Evolutionary conservation across 2,113 vertebrate genomes (phyloP).

Genomic region (Phalacrocorax pelagicus): DNA sequence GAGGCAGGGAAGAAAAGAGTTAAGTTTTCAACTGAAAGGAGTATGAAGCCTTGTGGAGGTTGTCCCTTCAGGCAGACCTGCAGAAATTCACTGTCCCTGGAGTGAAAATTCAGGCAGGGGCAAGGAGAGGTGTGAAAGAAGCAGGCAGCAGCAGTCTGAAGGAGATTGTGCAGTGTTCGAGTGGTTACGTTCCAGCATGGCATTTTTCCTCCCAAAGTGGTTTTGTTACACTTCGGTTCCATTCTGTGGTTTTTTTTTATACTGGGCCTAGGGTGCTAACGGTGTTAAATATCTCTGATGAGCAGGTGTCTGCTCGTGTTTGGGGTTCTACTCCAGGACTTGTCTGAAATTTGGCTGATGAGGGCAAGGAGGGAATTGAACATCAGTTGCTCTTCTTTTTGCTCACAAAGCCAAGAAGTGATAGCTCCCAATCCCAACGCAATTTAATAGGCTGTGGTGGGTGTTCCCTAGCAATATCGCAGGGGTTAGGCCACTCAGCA

Average conservation of each 20-base stretch:
- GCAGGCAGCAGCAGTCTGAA: neutral
- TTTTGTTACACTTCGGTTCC: neutral
- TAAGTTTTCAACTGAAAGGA: neutral
- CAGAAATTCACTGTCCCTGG: neutral
- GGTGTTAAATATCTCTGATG: neutral
- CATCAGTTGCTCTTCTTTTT: neutral
- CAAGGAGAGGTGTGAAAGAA: neutral
- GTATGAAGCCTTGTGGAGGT: neutral
- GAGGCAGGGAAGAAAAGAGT: neutral
- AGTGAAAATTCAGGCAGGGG: neutral
- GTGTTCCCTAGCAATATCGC: neutral
- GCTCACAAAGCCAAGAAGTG: neutral
- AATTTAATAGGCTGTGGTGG: neutral
- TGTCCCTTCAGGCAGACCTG: neutral
- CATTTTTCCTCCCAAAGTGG: neutral
- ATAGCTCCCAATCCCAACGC: neutral
- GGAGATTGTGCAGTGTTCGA: neutral
- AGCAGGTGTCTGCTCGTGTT: neutral
- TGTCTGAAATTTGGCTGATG: neutral
- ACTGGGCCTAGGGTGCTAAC: fast-evolving
- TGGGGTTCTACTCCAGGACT: neutral
- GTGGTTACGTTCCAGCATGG: neutral
- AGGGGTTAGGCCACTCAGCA: neutral
- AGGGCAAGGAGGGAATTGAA: neutral
- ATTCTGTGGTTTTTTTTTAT: neutral